These are phyloP conservation scores for Myopa testacea DNA, from an alignment of 2,888 invertebrate species.

Conservation along the genomic window DNA sequence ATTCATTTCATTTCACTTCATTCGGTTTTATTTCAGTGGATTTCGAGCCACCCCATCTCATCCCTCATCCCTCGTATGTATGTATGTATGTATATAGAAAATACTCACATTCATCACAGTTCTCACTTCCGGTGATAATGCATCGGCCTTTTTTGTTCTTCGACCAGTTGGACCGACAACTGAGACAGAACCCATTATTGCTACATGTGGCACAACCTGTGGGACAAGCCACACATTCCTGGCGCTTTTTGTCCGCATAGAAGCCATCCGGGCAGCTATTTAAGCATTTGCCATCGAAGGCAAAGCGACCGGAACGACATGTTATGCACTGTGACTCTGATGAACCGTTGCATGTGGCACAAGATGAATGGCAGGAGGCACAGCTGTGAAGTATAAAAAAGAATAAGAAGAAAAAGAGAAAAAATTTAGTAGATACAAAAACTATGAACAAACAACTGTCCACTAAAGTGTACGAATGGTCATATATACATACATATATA, in stretches of 20 bases:
- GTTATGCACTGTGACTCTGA: constrained; percentile 84
- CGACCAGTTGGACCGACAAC: constrained; percentile 81
- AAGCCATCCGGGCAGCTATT: constrained; percentile 79
- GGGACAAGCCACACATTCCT: constrained; percentile 83
- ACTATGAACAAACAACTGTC: not conserved
- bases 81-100: not conserved
- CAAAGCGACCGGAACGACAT: constrained; percentile 80
- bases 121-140: constrained; percentile 76
- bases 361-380: constrained; percentile 81
- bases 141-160: constrained; percentile 82
- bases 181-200: constrained; percentile 77
- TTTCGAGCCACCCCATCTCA: too few species aligned
- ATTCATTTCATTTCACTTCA: constrained; percentile 17
- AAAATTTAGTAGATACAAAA: constrained; percentile 15
- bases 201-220: constrained; percentile 82
- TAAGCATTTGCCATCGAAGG: constrained; percentile 79
- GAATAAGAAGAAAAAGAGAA: not conserved
- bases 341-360: constrained; percentile 84
- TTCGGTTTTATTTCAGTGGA: not conserved
- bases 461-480: not conserved
- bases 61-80: too few species aligned
- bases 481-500: not conserved
- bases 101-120: constrained; percentile 76
- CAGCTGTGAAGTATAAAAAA: constrained; percentile 70
- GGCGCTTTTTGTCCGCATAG: constrained; percentile 81